A percentile compares a stretch with the other conserved stretches of the same genome.
Evolutionary conservation across 2,797 vertebrate species (phyloP).

Genomic region (Aeoliscus strigatus): DNA sequence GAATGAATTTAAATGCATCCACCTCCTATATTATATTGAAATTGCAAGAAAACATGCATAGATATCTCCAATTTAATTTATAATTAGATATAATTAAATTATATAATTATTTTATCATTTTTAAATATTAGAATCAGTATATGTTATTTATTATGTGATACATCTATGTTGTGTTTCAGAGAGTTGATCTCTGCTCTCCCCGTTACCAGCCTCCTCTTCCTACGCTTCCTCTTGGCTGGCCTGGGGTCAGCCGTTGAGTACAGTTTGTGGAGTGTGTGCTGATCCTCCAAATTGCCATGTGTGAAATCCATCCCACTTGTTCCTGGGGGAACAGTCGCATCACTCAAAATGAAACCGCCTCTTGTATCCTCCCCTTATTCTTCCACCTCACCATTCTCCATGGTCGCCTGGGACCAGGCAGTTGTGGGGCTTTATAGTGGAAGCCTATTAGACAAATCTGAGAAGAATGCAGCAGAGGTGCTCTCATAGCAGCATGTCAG

Average conservation of each 20-base stretch:
- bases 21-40: neutral
- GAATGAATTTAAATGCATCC: neutral
- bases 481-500: slow-evolving; percentile 71
- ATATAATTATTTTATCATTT: too few species aligned
- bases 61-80: too few species aligned
- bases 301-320: slow-evolving; percentile 65
- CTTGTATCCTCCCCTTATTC: slow-evolving; percentile 57
- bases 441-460: slow-evolving; percentile 80
- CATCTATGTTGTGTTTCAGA: too few species aligned
- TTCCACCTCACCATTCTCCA: slow-evolving; percentile 48
- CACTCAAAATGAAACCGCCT: slow-evolving; percentile 66
- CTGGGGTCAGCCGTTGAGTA: slow-evolving; percentile 63
- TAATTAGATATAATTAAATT: too few species aligned
- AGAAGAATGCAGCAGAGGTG: slow-evolving; percentile 64
- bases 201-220: too few species aligned
- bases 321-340: slow-evolving; percentile 70
- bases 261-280: slow-evolving; percentile 58
- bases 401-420: slow-evolving; percentile 52
- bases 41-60: neutral
- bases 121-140: too few species aligned
- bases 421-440: slow-evolving; percentile 58
- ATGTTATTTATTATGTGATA: too few species aligned
- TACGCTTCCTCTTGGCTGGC: too few species aligned
- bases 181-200: too few species aligned
- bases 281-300: slow-evolving; percentile 71